These are phyloP conservation scores for Drosophila punjabiensis DNA, from an alignment of 1,140 invertebrate genomes.

Conservation along the genomic window DNA sequence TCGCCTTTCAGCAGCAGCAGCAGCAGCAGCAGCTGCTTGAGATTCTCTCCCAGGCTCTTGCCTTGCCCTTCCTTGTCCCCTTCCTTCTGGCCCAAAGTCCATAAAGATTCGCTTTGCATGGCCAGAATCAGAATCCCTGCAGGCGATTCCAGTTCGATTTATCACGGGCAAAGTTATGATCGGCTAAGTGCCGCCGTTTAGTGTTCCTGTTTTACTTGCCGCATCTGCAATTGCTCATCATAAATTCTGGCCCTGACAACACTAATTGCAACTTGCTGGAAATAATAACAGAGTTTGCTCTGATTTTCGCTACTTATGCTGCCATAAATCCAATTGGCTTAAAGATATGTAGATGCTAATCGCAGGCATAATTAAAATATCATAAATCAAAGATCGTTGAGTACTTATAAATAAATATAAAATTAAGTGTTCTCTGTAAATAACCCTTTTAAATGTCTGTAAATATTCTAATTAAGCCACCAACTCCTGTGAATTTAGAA, in stretches of 20 bases:
- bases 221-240: conserved; percentile 50
- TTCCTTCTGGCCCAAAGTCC: conserved; percentile 11
- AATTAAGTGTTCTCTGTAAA: not conserved
- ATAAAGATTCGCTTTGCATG: conserved; percentile 56
- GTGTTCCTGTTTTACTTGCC: conserved; percentile 40
- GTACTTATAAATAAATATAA: not conserved
- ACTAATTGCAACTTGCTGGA: conserved; percentile 59
- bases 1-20: conserved; percentile 62
- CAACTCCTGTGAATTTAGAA: not conserved
- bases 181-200: conserved; percentile 75
- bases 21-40: conserved; percentile 35
- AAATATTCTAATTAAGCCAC: not conserved
- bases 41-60: conserved; percentile 23
- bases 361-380: not conserved
- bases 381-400: not conserved
- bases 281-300: conserved; percentile 22
- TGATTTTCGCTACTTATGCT: conserved; percentile 20
- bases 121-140: conserved; percentile 37
- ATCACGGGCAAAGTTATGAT: conserved; percentile 76
- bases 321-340: conserved; percentile 25
- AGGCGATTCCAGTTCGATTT: conserved; percentile 75
- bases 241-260: conserved; percentile 71
- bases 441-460: not conserved
- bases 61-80: not conserved
- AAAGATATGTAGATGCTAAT: conserved; percentile 6